phyloP scores from a whole-genome alignment of 2,113 vertebrate species.

The rabbit (Oryctolagus cuniculus) region mOryCun1.1 NC_091442.1:59683501-59684000 shows the following conservation, averaged over 20 bases:
- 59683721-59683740: not conserved
- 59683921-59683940: constrained; percentile 33
- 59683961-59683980: constrained; percentile 62
- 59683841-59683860: constrained; percentile 51
- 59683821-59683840: not conserved
- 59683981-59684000: constrained; percentile 76
- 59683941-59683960: not conserved
- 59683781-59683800: constrained; percentile 33
- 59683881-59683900: not conserved
- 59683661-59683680: not conserved
- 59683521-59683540: not conserved
- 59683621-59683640: not conserved
- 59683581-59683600: not conserved
- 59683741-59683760: constrained; percentile 73
- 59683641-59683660: not conserved
- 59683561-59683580: constrained; percentile 34
- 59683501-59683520: not conserved
- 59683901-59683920: constrained; percentile 42
- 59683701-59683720: not conserved
- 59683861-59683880: constrained; percentile 82
- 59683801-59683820: not conserved
- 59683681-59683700: not conserved
- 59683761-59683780: constrained; percentile 16
- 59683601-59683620: not conserved
- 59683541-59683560: not conserved